These are phyloP conservation scores for Naja naja DNA, from an alignment of 2,113 vertebrate species.

Conservation along the genomic window DNA sequence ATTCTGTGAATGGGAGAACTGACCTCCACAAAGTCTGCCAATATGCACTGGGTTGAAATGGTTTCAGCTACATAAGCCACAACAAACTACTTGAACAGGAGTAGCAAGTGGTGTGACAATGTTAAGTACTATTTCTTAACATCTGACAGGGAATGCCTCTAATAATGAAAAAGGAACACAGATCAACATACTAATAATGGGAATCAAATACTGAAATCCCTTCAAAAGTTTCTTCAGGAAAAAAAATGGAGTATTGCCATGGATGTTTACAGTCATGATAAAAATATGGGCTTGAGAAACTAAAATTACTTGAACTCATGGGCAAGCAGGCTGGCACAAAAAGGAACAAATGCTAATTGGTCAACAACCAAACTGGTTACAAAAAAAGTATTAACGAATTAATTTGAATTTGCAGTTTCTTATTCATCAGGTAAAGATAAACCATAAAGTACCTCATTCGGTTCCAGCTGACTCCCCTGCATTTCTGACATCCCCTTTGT, in stretches of 20 bases:
- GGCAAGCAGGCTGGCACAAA: not conserved
- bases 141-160: not conserved
- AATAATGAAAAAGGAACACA: not conserved
- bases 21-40: not conserved
- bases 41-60: not conserved
- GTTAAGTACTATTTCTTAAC: not conserved
- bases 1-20: not conserved
- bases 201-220: not conserved
- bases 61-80: not conserved
- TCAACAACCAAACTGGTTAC: not conserved
- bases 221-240: not conserved
- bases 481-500: conserved; percentile 68
- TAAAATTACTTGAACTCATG: not conserved
- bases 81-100: not conserved
- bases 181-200: not conserved
- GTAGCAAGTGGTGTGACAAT: not conserved
- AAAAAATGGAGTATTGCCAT: not conserved
- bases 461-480: conserved; percentile 66
- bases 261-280: not conserved
- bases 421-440: conserved; percentile 29
- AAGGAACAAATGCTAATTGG: not conserved
- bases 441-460: conserved; percentile 56
- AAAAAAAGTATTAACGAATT: not conserved
- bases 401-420: not conserved
- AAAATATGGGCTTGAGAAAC: not conserved